Base-by-base conservation (phyloP, 2,113 vertebrate species). In the Chunga burmeisteri region DNA sequence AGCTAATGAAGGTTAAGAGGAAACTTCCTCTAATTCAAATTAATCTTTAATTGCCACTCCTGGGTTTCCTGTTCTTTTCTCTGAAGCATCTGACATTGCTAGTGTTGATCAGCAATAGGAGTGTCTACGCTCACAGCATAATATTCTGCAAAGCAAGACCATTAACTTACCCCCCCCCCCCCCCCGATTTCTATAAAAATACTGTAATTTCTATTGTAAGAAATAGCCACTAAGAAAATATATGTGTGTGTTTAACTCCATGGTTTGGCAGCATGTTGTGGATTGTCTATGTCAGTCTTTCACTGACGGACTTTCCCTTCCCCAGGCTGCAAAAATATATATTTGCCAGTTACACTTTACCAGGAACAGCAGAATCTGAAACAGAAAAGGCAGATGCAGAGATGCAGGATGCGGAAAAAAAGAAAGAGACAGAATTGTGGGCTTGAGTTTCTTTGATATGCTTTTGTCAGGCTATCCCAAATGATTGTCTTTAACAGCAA, bases 1-100 rank as follows among this genome's bases (percentile, higher is more conserved):
- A 73, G 32, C 34, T 86, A 78, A 90, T 27, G 59, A 94, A 95
- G 75, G 71, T 94, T 94, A 97, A 96, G 83, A 89, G 70, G 66
- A 96, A 91, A 79, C 40, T 89, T 97, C 83, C 89, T 58, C 26
- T 75, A 70, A 90, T 83, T 93, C 47, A 89, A 84, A 84, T 81
- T 73, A 91, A 88, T 88, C 36, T 77, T 93, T 83, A 93, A 96
- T 72, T 96, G 58, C 46, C 86, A 91, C 81, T 95, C 20, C 21
- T 85, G 25, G 56, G 42, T 66, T 96, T 92, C 86, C 81, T 77
- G 74, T 46, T 34, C 53, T 96, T 68, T 67, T 46, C 67, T 90
- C 62, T 79, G 68, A 91, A 96, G 73, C 72, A 81, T 22, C 23
- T 86, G 65, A 63, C 47, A 81, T 40, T 81, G 72, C 65, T 62